These are phyloP conservation scores for Lithophane ornitopus DNA, from an alignment of 2,888 invertebrate species.

Conservation along the genomic window DNA sequence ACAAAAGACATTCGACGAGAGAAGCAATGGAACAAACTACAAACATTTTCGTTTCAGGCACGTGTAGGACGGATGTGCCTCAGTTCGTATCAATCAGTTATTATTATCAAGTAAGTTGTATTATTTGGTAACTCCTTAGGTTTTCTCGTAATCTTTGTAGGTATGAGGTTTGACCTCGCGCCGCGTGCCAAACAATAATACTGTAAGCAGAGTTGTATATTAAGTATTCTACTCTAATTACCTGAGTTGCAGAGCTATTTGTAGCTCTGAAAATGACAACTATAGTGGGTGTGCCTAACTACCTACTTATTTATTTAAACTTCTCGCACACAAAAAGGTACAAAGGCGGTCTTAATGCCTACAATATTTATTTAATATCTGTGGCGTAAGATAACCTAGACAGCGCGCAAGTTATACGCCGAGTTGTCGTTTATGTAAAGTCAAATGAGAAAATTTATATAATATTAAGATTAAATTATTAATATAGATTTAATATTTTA, in stretches of 20 bases:
- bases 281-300: conserved; percentile 13
- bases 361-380: no score
- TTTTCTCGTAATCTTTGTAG: conserved; percentile 28
- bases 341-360: background rate
- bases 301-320: background rate
- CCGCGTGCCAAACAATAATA: background rate
- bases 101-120: conserved; percentile 24
- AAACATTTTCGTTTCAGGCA: conserved; percentile 27
- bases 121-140: background rate
- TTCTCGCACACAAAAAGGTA: background rate
- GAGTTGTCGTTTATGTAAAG: no score
- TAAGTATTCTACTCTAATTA: background rate
- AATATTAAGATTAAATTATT: no score
- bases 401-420: no score
- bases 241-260: background rate
- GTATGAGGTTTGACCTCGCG: conserved; percentile 10
- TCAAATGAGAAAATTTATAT: no score
- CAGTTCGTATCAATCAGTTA: conserved; percentile 11
- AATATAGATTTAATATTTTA: no score
- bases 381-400: no score
- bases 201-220: background rate
- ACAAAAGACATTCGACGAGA: background rate
- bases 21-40: conserved; percentile 3
- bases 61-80: conserved; percentile 9
- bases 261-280: background rate